phyloP scores from a whole-genome alignment of 2,888 invertebrate genomes.

The Gisinianus flammeolus region DNA sequence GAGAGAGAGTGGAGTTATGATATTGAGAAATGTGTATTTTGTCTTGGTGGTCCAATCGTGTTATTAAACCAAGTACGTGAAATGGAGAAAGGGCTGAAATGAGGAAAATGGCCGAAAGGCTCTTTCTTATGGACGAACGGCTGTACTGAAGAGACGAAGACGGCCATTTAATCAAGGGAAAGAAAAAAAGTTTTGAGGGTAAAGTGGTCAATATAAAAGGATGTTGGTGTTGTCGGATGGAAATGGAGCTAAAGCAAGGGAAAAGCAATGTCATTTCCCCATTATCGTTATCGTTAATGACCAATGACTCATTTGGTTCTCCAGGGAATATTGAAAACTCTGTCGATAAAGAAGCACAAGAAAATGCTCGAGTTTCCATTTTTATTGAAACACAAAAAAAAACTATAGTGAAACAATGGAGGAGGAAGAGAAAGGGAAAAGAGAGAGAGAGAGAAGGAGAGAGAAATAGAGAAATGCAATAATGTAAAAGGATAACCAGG shows the following conservation, averaged over 20 bases:
- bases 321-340: not conserved
- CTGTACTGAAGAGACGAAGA: no score
- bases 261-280: not conserved
- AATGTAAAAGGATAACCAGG: not conserved
- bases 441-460: not conserved
- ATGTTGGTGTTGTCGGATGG: not conserved
- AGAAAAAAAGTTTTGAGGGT: not conserved
- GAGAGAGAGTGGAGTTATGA: no score
- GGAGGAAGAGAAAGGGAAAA: no score
- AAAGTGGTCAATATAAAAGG: no score
- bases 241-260: constrained; percentile 6
- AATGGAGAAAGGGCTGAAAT: not conserved
- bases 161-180: constrained; percentile 6
- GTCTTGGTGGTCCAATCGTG: no score
- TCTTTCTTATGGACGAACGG: not conserved
- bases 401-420: not conserved
- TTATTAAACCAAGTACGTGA: no score
- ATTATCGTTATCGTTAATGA: constrained; percentile 14
- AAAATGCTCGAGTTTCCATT: not conserved
- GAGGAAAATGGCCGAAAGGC: not conserved
- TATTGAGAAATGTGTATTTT: no score
- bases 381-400: not conserved
- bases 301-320: constrained; percentile 7
- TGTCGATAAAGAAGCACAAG: not conserved
- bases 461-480: not conserved